Base-by-base conservation (phyloP, 2,888 invertebrate genomes). In the Chymomyza amoena region DNA sequence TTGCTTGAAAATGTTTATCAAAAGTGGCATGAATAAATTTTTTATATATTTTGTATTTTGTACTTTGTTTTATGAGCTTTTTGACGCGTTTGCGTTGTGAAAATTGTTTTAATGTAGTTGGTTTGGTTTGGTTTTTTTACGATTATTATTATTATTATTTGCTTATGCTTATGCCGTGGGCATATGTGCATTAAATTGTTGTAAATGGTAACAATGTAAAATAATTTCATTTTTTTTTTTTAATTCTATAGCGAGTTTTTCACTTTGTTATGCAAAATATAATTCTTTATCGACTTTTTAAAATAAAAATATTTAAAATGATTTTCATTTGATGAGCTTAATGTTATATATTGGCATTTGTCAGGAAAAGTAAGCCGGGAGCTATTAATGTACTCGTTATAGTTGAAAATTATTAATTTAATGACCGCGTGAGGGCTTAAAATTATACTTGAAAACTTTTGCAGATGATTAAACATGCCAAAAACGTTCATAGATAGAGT, bases 21-120 rank as follows among this genome's bases (percentile, higher is more conserved):
- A 72, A 45, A 78, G 83, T 75, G 73, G 66, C 69, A 72, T 81
- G 70, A 80, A 86, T 70, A 70, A 60, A 60, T 62, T 62, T 64
- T 16, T 18, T 57, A 57, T 32, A 32, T 51, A 13, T 67, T 45
- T 59, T n/a, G 45, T n/a, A n/a, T 69, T 66, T 66, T 60, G 69
- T 32, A 57, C 73, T 75, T 72, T 68, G 61, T 68, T 68, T 52
- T 52, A 52, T 45, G 39, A 0, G 39, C 39, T 45, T 45, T 45
- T 45, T 45, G 39, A 45, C 39, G 39, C 39, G 39, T 25, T 63
- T 52, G 20, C 64, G 61, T 68, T 67, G 67, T 77, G 79, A 36
- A 68, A 68, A 72, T 70, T 64, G 66, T 61, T 68, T 45, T 56
- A 66, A 68, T 69, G 69, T 13, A 45, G 39, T 45, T 45, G 39